These are phyloP conservation scores for Dascyllus trimaculatus DNA, from an alignment of 2,113 vertebrate species.

Conservation along the genomic window DNA sequence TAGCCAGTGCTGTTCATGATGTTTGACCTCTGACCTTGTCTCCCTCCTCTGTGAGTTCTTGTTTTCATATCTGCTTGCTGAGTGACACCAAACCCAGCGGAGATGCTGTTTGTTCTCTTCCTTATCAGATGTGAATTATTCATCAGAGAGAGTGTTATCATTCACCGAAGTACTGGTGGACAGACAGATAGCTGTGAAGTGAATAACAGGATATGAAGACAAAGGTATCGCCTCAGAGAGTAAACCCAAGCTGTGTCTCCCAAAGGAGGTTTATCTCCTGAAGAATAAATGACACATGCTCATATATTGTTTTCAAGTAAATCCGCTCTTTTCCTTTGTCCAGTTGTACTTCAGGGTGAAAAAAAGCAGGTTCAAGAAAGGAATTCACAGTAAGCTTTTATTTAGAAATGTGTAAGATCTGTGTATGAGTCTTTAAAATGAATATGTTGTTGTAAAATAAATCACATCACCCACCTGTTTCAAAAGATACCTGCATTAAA, in stretches of 20 bases:
- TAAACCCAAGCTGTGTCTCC: slow-evolving; percentile 43
- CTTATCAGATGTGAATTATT: slow-evolving; percentile 60
- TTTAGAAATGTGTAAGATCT: background rate
- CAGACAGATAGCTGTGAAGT: slow-evolving; percentile 21
- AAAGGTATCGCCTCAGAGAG: slow-evolving; percentile 15
- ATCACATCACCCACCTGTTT: no score
- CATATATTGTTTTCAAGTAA: background rate
- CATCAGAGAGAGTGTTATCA: slow-evolving; percentile 41
- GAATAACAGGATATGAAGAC: slow-evolving; percentile 34
- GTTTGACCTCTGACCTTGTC: slow-evolving; percentile 19
- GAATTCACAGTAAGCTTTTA: slow-evolving; percentile 1
- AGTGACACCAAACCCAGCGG: slow-evolving; percentile 32
- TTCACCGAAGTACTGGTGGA: slow-evolving; percentile 12
- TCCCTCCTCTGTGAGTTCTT: background rate
- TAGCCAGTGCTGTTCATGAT: background rate
- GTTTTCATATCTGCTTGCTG: slow-evolving; percentile 35
- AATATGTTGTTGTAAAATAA: no score
- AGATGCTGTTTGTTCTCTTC: slow-evolving; percentile 47
- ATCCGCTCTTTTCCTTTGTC: slow-evolving; percentile 16
- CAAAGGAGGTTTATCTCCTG: slow-evolving; percentile 21
- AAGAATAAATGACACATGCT: slow-evolving; percentile 20
- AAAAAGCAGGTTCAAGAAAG: background rate
- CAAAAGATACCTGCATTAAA: no score
- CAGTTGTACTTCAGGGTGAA: background rate
- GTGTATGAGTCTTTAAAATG: no score